These are phyloP conservation scores for Coleophora flavipennella DNA, from an alignment of 2,888 invertebrate species.

Conservation along the genomic window DNA sequence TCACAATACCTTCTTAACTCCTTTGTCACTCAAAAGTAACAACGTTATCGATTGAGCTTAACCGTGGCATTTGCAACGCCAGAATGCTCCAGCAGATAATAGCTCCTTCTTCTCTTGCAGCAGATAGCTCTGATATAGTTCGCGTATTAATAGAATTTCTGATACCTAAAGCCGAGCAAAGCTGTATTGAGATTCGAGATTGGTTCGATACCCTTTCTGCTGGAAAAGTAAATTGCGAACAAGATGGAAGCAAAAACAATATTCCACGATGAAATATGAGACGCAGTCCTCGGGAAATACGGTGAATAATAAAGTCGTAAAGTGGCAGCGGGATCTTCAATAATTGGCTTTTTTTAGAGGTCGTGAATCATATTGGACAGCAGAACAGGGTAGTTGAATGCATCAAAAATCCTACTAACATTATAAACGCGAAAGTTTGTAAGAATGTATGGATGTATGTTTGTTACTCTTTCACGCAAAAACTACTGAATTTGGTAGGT, in stretches of 20 bases:
- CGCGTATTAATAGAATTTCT: constrained; percentile 7
- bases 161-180: constrained; percentile 3
- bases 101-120: too few relatives aligned
- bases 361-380: too few relatives aligned
- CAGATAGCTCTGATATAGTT: not conserved
- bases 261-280: constrained; percentile 18
- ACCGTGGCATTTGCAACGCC: constrained; percentile 26
- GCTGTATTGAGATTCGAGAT: constrained; percentile 6
- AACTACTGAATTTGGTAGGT: too few relatives aligned
- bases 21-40: not conserved
- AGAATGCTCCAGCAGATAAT: too few relatives aligned
- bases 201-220: constrained; percentile 7
- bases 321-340: not conserved
- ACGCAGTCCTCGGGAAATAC: constrained; percentile 2
- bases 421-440: too few relatives aligned
- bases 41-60: constrained; percentile 25
- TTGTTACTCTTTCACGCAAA: too few relatives aligned
- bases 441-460: too few relatives aligned
- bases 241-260: constrained; percentile 12
- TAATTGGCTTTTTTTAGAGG: too few relatives aligned
- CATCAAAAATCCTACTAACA: too few relatives aligned
- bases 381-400: too few relatives aligned
- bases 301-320: constrained; percentile 2
- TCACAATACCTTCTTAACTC: too few relatives aligned
- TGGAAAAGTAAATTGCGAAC: constrained; percentile 7